These are phyloP conservation scores for Philonicus albiceps DNA, from an alignment of 2,888 invertebrate genomes.

Conservation along the genomic window DNA sequence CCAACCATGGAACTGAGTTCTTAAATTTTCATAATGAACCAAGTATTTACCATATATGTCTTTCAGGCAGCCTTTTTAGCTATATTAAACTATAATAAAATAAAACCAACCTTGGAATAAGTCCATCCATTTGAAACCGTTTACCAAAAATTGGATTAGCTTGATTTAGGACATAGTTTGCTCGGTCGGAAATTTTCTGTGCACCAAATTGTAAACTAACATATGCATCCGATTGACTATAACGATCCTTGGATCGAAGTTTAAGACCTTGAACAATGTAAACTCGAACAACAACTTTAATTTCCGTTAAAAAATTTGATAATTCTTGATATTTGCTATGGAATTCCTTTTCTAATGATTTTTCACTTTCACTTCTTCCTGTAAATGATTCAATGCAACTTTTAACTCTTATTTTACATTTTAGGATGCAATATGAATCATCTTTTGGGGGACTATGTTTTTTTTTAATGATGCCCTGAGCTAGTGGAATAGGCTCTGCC, in stretches of 20 bases:
- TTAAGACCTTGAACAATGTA: conserved; percentile 79
- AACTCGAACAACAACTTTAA: conserved; percentile 68
- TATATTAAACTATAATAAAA: not conserved
- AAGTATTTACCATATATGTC: too few relatives aligned
- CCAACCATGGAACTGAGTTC: too few relatives aligned
- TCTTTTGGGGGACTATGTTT: conserved; percentile 57
- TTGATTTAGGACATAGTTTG: conserved; percentile 75
- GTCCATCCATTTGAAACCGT: conserved; percentile 64
- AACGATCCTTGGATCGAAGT: conserved; percentile 74
- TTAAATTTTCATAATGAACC: too few relatives aligned
- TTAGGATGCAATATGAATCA: conserved; percentile 62
- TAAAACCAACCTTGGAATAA: conserved; percentile 54
- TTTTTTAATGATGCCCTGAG: conserved; percentile 63
- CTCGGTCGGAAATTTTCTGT: conserved; percentile 71
- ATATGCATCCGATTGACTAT: conserved; percentile 81
- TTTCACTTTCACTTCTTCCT: not conserved
- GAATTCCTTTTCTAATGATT: conserved; percentile 18
- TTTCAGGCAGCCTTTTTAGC: too few relatives aligned
- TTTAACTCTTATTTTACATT: conserved; percentile 49
- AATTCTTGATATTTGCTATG: conserved; percentile 24
- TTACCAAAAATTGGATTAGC: conserved; percentile 85
- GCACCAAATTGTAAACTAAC: conserved; percentile 74
- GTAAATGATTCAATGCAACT: not conserved
- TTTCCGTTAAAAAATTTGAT: conserved; percentile 48
- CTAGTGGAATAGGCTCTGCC: conserved; percentile 70